phyloP scores from a whole-genome alignment of 2,888 invertebrate genomes.

The Latrodectus hesperus region DNA sequence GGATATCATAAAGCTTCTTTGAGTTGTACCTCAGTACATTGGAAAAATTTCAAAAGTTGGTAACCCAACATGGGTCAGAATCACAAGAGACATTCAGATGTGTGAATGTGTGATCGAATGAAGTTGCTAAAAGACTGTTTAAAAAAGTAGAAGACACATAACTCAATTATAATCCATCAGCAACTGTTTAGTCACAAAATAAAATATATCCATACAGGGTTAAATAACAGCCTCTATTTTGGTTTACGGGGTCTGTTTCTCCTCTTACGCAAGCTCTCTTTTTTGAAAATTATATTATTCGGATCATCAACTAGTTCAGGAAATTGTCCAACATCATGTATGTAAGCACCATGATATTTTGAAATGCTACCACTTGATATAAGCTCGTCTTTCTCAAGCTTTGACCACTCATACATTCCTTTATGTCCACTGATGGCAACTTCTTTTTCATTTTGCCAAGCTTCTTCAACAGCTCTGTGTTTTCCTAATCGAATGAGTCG shows the following conservation, averaged over 20 bases:
- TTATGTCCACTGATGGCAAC: constrained; percentile 77
- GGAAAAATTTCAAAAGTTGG: constrained; percentile 58
- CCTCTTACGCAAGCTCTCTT: constrained; percentile 69
- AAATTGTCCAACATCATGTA: constrained; percentile 90
- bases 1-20: constrained; percentile 65
- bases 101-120: constrained; percentile 62
- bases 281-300: constrained; percentile 91
- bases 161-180: constrained; percentile 31
- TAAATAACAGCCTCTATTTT: constrained; percentile 46
- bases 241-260: constrained; percentile 69
- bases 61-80: constrained; percentile 69
- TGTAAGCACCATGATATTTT: constrained; percentile 93
- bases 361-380: constrained; percentile 90
- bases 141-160: constrained; percentile 38
- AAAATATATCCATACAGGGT: constrained; percentile 19
- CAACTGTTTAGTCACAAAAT: constrained; percentile 51
- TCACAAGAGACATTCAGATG: constrained; percentile 64
- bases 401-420: constrained; percentile 86
- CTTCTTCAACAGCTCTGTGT: constrained; percentile 89
- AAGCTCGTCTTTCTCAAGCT: constrained; percentile 93
- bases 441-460: constrained; percentile 94
- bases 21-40: constrained; percentile 63
- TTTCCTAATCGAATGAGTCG: constrained; percentile 89
- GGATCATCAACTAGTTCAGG: constrained; percentile 96
- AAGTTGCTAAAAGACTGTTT: constrained; percentile 54